These are phyloP conservation scores for Eretmocerus hayati DNA, from an alignment of 2,888 invertebrate genomes.

Conservation along the genomic window DNA sequence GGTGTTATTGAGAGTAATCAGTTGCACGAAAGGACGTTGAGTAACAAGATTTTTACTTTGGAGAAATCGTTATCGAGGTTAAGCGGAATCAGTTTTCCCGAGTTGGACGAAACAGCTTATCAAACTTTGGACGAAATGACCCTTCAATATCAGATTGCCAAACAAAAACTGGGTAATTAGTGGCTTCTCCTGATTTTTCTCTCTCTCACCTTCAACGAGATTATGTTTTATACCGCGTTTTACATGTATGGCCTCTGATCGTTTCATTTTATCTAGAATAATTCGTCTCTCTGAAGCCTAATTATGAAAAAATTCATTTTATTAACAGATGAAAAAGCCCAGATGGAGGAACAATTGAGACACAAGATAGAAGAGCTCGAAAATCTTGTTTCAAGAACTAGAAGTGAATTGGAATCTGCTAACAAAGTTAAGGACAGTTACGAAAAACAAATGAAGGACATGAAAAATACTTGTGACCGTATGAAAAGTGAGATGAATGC, in stretches of 20 bases:
- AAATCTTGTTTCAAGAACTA: conserved; percentile 39
- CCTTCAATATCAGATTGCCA: conserved; percentile 34
- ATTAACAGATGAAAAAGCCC: conserved; percentile 35
- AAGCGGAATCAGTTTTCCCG: conserved; percentile 35
- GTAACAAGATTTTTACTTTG: conserved; percentile 30
- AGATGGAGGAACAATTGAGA: conserved; percentile 49
- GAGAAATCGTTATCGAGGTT: conserved; percentile 37
- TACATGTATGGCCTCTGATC: too few species aligned
- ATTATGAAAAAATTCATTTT: too few species aligned
- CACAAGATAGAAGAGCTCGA: conserved; percentile 52
- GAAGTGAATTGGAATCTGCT: conserved; percentile 33
- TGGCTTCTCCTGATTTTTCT: not conserved
- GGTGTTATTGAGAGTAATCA: conserved; percentile 37
- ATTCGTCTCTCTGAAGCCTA: too few species aligned
- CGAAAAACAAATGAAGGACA: conserved; percentile 43
- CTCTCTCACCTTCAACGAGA: too few species aligned
- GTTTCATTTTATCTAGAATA: too few species aligned
- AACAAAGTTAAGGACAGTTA: conserved; percentile 37
- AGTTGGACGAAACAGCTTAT: conserved; percentile 40
- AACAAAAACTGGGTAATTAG: conserved; percentile 29
- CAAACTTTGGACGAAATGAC: conserved; percentile 38
- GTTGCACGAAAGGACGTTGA: conserved; percentile 32
- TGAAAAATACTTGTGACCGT: conserved; percentile 40
- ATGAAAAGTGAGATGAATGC: conserved; percentile 29
- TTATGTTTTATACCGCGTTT: too few species aligned